Percentiles rank a stretch among this genome's conserved stretches.
phyloP scores from a whole-genome alignment of 2,113 vertebrate species.

The Centrocercus urophasianus region DNA sequence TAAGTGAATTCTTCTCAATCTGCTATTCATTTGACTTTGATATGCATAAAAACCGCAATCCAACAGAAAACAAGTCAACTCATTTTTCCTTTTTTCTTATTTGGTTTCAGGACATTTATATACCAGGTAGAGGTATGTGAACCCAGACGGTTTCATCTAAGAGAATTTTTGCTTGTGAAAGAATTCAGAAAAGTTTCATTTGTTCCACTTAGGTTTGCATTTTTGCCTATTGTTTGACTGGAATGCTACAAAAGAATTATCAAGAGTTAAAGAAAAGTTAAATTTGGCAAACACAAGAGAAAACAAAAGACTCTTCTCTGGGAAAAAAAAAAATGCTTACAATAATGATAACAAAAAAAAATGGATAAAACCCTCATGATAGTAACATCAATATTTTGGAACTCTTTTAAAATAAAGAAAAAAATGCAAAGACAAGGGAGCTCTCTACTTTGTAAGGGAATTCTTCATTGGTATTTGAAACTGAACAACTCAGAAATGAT shows the following conservation, averaged over 20 bases:
- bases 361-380: constrained; percentile 40
- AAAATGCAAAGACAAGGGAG: constrained; percentile 47
- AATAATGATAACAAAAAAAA: constrained; percentile 34
- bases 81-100: constrained; percentile 64
- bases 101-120: constrained; percentile 79
- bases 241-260: constrained; percentile 25
- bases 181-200: constrained; percentile 72
- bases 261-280: constrained; percentile 45
- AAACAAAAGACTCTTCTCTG: neutral
- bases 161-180: constrained; percentile 75
- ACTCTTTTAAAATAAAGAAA: constrained; percentile 24
- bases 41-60: constrained; percentile 70
- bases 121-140: constrained; percentile 63
- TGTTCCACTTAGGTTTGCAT: constrained; percentile 75
- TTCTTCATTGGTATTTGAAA: constrained; percentile 49
- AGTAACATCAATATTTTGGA: constrained; percentile 59
- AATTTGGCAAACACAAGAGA: constrained; percentile 53
- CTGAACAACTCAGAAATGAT: neutral
- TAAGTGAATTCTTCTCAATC: constrained; percentile 68
- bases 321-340: constrained; percentile 1
- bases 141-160: constrained; percentile 61
- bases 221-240: constrained; percentile 64
- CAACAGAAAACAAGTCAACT: constrained; percentile 75
- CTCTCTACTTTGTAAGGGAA: constrained; percentile 9
- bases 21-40: constrained; percentile 75